Evolutionary conservation across 2,797 vertebrate species (phyloP).

Genomic region (Gymnopithys bicolor): DNA sequence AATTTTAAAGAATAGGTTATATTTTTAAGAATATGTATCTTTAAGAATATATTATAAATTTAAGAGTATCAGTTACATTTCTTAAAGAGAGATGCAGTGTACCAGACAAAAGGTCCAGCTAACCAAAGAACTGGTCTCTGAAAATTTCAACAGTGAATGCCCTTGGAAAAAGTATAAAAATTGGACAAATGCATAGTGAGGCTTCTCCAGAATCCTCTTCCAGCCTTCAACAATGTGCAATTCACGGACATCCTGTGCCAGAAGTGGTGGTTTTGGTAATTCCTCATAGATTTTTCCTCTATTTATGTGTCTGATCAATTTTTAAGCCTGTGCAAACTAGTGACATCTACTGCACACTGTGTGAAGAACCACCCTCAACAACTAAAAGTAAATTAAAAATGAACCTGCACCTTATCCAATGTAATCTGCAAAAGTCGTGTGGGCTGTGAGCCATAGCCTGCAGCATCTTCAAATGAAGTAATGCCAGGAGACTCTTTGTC

Average conservation of each 20-base stretch:
- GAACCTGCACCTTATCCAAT: not conserved
- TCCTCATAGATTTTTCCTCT: not conserved
- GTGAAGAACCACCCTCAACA: not conserved
- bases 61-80: not conserved
- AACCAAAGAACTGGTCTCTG: not conserved
- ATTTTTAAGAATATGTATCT: not conserved
- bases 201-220: not conserved
- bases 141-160: not conserved
- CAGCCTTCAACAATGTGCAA: not conserved
- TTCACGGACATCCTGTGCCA: not conserved
- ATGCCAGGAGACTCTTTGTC: not conserved
- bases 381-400: not conserved
- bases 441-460: not conserved
- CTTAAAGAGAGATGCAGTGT: not conserved
- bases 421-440: not conserved
- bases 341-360: not conserved
- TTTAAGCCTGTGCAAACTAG: not conserved
- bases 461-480: not conserved
- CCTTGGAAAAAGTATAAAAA: not conserved
- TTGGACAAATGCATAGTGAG: not conserved
- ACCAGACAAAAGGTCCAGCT: not conserved
- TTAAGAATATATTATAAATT: not conserved
- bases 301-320: not conserved
- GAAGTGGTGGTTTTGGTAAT: not conserved
- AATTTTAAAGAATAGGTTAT: not conserved